Evolutionary conservation across 1,140 invertebrate genomes (phyloP), one percentile per base, ranked within the genome.

Genomic region (Drosophila oshimai): DNA sequence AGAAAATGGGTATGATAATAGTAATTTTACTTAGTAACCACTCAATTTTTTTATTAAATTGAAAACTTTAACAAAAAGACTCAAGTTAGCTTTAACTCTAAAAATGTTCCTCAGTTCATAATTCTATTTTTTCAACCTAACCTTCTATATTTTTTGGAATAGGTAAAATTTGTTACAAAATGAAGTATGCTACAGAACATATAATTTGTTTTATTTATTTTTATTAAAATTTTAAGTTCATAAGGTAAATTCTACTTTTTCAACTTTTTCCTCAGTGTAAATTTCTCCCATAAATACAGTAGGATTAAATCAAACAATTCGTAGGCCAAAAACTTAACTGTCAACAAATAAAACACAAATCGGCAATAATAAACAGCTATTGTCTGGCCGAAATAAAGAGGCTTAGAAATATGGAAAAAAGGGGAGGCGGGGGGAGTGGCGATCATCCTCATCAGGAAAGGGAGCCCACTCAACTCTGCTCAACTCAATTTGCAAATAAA

Each of bases 301-400:
- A 15, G 57, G 44, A 46, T 65, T 87, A 74, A 17, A 28, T 15
- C 44, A 34, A 73, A 65, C 72, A 73, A 86, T 87, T 75, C 71
- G 61, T 86, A 75, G 78, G 75, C 75, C 31, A 86, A 86, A 86
- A 84, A 86, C 44, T 86, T 87, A 87, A 81, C 81, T 87, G 76
- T 86, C 81, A 86, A 81, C 81, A 87, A 87, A 86, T 87, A 87
- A 87, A 67, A 77, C 77, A 65, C 76, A 87, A 87, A 86, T 87
- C 81, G 76, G 51, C 64, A 74, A 81, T 80, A 87, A 87, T 87
- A 81, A 87, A 47, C 77, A 61, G 29, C 73, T 33, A 69, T 83
- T 81, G 78, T 83, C 36, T 17, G 28, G 24, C 36, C 31, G 46
- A 57, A 33, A 29, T 42, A 22, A 47, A 44, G 31, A 60, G 58